Evolutionary conservation across 2,888 invertebrate genomes (phyloP), one percentile per base, ranked within the genome.

Genomic region (Colostygia pectinataria): DNA sequence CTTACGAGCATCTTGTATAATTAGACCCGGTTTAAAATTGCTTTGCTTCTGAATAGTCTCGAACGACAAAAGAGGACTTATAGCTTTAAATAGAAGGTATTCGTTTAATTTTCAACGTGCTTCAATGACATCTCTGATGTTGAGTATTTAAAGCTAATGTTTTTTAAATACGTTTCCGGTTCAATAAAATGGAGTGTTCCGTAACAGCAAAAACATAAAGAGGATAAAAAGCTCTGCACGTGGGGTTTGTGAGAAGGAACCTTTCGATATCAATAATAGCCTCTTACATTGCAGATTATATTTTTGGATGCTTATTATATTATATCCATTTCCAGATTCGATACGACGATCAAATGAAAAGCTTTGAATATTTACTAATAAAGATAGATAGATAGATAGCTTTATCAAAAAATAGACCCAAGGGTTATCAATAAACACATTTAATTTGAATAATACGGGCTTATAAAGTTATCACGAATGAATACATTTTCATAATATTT

Each of bases 1-100:
- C 65, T 65, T 69, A 65, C 63, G 65, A 74, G 72, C 70, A 65
- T 71, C 76, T 78, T 73, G 78, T 80, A 82, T 85, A 85, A 87
- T 89, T 87, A 87, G 76, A 81, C 70, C 59, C 65, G 68, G 68
- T 74, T 74, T 71, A 68, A 80, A 82, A 82, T 78, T 75, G 78
- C 78, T 77, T 66, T 71, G 64, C 71, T 66, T 55, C 82, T 66
- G 70, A 85, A 84, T 74, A 78, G 77, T 66, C 84, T 88, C 68
- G 65, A 83, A 82, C 75, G 68, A 89, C 86, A 90, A 87, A 83
- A 79, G 84, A 71, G 70, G 74, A 67, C 78, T 81, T 78, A 77
- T 67, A 74, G 63, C 66, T 71, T 71, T 63, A 72, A 62, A 66
- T 65, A 71, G 74, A 78, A 77, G 66, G 74, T 72, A 80, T 76